Percentiles rank a stretch among this genome's conserved stretches.
These are phyloP conservation scores for Umimayanthus kanabou DNA, from an alignment of 92 coral and sea anemone genomes.

Conservation along the genomic window DNA sequence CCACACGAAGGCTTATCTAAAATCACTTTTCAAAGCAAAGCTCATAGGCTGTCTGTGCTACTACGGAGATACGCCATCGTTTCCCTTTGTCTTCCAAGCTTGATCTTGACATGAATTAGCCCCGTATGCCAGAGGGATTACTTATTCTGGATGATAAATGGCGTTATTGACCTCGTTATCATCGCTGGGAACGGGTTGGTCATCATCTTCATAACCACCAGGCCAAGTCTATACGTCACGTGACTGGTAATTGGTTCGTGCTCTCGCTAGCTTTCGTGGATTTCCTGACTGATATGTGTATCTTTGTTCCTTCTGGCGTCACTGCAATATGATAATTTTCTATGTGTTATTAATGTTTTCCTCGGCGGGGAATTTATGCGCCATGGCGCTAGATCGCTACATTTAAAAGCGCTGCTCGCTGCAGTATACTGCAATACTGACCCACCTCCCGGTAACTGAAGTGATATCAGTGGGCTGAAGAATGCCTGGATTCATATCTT, in stretches of 20 bases:
- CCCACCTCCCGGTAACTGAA: slow-evolving; percentile 3
- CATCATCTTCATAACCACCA: slow-evolving; percentile 10
- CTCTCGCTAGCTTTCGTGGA: slow-evolving; percentile 17
- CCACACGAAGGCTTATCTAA: too few species aligned
- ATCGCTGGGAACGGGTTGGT: slow-evolving; percentile 13
- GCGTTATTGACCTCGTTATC: background rate
- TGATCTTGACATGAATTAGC: background rate
- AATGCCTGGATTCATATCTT: background rate
- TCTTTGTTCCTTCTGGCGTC: slow-evolving; percentile 4
- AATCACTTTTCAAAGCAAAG: too few species aligned
- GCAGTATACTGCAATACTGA: slow-evolving; percentile 7
- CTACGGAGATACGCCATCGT: too few species aligned
- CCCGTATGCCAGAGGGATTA: slow-evolving; percentile 15
- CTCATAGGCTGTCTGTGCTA: too few species aligned
- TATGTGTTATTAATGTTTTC: slow-evolving; percentile 23
- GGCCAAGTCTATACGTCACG: background rate
- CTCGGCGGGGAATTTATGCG: slow-evolving; percentile 17
- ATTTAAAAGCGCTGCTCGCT: slow-evolving; percentile 5
- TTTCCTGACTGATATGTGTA: slow-evolving; percentile 20
- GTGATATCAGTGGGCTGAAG: slow-evolving; percentile 7
- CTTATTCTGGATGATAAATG: slow-evolving; percentile 21
- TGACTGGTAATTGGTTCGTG: slow-evolving; percentile 19
- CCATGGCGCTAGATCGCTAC: slow-evolving; percentile 29
- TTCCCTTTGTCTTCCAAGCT: too few species aligned
- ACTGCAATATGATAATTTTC: slow-evolving; percentile 11